These are phyloP conservation scores for Antechinus flavipes DNA, from an alignment of 2,113 vertebrate genomes.

Conservation along the genomic window DNA sequence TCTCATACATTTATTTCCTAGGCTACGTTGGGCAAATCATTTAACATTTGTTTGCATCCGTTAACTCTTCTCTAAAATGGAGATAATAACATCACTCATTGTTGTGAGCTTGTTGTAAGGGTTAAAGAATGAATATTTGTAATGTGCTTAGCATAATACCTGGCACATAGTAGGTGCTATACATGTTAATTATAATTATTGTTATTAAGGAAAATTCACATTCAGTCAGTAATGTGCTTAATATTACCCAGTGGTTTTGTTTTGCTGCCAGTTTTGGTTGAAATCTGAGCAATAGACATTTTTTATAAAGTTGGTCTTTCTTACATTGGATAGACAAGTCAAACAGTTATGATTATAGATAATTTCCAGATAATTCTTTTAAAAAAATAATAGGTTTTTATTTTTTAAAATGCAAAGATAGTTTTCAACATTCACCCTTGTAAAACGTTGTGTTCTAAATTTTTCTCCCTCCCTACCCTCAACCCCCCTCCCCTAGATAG, in stretches of 20 bases:
- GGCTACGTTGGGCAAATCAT: background rate
- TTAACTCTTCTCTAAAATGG: background rate
- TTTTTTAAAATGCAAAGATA: too few relatives aligned
- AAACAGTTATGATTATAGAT: background rate
- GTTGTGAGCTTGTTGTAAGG: background rate
- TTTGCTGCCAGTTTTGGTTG: slow-evolving; percentile 8
- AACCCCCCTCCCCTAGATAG: too few relatives aligned
- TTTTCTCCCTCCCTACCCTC: too few relatives aligned
- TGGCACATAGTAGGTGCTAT: background rate
- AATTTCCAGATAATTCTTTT: background rate
- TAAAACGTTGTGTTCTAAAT: too few relatives aligned
- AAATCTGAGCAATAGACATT: background rate
- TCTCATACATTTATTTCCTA: background rate
- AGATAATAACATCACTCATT: background rate
- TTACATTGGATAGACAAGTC: background rate
- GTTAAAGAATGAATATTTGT: background rate
- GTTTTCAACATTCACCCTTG: too few relatives aligned
- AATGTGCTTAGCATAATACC: background rate
- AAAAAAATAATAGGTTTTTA: too few relatives aligned
- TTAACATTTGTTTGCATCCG: background rate
- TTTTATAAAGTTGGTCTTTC: background rate
- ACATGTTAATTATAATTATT: background rate
- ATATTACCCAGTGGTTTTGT: slow-evolving; percentile 9
- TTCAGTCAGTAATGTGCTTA: background rate
- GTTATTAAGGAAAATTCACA: background rate